Evolutionary conservation across 2,797 vertebrate species (phyloP).

Genomic region (Sitta carolinensis): DNA sequence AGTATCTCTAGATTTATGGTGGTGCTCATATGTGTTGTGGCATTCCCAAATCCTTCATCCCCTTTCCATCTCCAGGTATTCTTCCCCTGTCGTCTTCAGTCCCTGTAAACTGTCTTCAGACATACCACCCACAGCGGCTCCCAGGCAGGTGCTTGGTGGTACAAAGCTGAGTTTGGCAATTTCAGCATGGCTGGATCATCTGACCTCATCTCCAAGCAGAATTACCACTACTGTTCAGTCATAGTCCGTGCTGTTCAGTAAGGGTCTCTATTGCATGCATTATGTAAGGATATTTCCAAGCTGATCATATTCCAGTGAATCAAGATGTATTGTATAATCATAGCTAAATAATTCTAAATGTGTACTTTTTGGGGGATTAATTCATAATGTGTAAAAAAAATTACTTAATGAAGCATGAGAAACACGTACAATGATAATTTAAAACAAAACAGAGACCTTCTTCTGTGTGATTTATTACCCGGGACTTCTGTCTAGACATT

Average conservation of each 20-base stretch:
- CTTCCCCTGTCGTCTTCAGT: neutral
- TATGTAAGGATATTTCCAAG: neutral
- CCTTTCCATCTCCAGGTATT: neutral
- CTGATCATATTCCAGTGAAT: neutral
- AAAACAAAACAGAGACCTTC: neutral
- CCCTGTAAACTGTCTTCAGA: neutral
- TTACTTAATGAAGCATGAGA: neutral
- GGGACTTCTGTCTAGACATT: neutral
- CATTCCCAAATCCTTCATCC: neutral
- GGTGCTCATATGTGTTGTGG: accelerated
- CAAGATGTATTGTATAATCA: neutral
- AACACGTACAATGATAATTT: neutral
- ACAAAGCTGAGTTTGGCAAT: neutral
- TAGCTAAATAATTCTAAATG: neutral
- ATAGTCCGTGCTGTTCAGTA: neutral
- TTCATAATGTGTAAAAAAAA: neutral
- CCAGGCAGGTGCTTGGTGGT: neutral
- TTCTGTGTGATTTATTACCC: neutral
- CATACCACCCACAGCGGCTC: neutral
- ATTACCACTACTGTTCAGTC: neutral
- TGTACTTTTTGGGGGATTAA: neutral
- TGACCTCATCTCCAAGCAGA: neutral
- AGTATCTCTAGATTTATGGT: neutral
- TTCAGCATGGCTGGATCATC: neutral
- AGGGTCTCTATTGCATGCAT: neutral